Percentiles rank a stretch among this genome's conserved stretches.
Evolutionary conservation across 2,888 invertebrate species (phyloP).

Genomic region (Danaus chrysippus): DNA sequence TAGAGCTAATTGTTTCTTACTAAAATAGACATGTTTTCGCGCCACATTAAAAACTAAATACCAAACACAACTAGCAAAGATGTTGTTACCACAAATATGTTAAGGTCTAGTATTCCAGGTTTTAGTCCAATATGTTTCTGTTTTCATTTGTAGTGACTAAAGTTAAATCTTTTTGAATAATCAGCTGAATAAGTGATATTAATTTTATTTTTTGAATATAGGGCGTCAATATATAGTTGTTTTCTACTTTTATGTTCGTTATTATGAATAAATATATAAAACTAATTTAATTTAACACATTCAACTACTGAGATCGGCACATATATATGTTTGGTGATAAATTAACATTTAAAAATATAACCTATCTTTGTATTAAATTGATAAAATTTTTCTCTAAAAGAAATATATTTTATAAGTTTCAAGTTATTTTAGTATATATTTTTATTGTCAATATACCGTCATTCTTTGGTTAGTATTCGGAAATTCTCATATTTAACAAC

Average conservation of each 20-base stretch:
- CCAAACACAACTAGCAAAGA: background rate
- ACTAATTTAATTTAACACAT: too few relatives aligned
- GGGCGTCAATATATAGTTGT: background rate
- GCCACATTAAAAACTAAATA: constrained; percentile 21
- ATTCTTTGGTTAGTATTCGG: background rate
- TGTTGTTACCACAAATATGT: background rate
- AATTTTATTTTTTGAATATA: background rate
- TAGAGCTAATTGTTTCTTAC: constrained; percentile 20
- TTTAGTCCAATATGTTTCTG: background rate
- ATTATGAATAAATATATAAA: too few relatives aligned
- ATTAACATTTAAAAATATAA: too few relatives aligned
- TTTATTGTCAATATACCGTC: too few relatives aligned
- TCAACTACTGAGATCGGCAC: too few relatives aligned
- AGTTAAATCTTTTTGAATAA: constrained; percentile 9
- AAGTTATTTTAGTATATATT: too few relatives aligned
- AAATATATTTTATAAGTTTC: too few relatives aligned
- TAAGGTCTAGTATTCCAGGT: constrained; percentile 7
- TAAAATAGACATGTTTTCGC: constrained; percentile 21
- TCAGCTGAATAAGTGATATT: background rate
- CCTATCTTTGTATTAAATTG: too few relatives aligned
- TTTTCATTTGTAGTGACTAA: constrained; percentile 16
- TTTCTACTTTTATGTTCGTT: too few relatives aligned
- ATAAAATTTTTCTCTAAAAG: too few relatives aligned
- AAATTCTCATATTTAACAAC: constrained; percentile 2
- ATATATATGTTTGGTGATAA: too few relatives aligned